Evolutionary conservation across 2,888 invertebrate species (phyloP).

Genomic region (Stenichneumon culpator): DNA sequence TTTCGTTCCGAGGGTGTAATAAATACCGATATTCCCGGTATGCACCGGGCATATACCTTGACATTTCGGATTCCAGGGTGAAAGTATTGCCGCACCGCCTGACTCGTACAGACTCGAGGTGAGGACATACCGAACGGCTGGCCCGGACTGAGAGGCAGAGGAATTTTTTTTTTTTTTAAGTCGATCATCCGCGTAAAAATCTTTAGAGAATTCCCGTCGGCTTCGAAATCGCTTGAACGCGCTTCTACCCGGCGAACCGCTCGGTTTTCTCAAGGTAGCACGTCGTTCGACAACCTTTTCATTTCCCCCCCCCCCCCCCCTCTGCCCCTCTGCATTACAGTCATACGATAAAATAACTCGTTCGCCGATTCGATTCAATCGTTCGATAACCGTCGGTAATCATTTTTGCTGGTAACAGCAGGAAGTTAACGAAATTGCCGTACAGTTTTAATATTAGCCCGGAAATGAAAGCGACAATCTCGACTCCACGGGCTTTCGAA

Average conservation of each 20-base stretch:
- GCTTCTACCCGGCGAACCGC: not conserved
- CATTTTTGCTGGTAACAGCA: not conserved
- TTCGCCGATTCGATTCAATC: not conserved
- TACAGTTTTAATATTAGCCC: not conserved
- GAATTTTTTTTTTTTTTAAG: too few species aligned
- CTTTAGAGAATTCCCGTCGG: too few species aligned
- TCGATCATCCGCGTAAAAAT: too few species aligned
- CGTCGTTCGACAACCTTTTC: not conserved
- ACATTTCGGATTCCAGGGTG: constrained; percentile 76
- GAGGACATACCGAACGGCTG: constrained; percentile 33
- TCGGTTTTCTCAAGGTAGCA: constrained; percentile 2
- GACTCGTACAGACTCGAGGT: constrained; percentile 19
- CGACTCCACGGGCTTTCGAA: not conserved
- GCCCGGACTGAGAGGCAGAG: not conserved
- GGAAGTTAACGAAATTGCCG: not conserved
- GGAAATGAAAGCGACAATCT: not conserved
- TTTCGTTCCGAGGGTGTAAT: constrained; percentile 17
- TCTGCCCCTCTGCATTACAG: not conserved
- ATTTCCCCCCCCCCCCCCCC: too few species aligned
- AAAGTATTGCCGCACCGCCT: constrained; percentile 70
- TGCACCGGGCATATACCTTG: constrained; percentile 69
- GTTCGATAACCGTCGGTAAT: not conserved
- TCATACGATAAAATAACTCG: not conserved
- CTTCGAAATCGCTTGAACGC: not conserved
- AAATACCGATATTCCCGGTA: constrained; percentile 18